Base-by-base conservation (phyloP, 2,888 invertebrate genomes). In the Ypsolopha scabrella region DNA sequence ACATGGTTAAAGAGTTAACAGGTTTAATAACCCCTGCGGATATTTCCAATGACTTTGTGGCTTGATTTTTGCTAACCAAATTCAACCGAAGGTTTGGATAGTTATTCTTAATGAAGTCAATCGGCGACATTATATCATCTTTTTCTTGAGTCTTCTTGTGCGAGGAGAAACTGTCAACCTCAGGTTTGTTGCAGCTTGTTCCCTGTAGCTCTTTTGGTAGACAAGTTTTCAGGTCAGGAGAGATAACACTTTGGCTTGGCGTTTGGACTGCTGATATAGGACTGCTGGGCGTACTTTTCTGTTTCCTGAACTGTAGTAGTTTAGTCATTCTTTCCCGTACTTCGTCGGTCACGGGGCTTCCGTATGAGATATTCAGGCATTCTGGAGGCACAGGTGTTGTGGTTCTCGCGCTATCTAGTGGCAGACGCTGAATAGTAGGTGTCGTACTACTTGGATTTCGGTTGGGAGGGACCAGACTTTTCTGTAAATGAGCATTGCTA, bases 301-400 rank as follows among this genome's bases (percentile, higher is more conserved):
- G 62, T 34, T 68, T 66, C 49, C 81, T 65, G 55, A 68, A 76
- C 41, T 77, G 70, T 41, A 85, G 57, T 3, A 85, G 62, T 56
- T 68, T 73, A 6, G 67, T 57, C 48, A 85, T 67, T 57, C 67
- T 71, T 13, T 64, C 63, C 53, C 74, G 81, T 0, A 78, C 70
- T 2, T 69, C 64, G 24, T 72, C 68, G 10, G 57, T 49, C 37
- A n/a, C 54, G 0, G 49, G 49, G 2, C 9, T 33, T 10, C n/a
- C 10, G 35, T 46, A 34, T n/a, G 48, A 10, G 6, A 38, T 24
- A 24, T 14, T 10, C 39, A 7, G 37, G 14, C 11, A 13, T 10
- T 6, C 11, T 11, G 44, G 33, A 7, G 24, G 13, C 6, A 11
- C 41, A 6, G 11, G 41, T 10, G n/a, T n/a, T 11, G 1, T 41